These are phyloP conservation scores for Sceloporus tristichus DNA, from an alignment of 2,113 vertebrate genomes.

Conservation along the genomic window DNA sequence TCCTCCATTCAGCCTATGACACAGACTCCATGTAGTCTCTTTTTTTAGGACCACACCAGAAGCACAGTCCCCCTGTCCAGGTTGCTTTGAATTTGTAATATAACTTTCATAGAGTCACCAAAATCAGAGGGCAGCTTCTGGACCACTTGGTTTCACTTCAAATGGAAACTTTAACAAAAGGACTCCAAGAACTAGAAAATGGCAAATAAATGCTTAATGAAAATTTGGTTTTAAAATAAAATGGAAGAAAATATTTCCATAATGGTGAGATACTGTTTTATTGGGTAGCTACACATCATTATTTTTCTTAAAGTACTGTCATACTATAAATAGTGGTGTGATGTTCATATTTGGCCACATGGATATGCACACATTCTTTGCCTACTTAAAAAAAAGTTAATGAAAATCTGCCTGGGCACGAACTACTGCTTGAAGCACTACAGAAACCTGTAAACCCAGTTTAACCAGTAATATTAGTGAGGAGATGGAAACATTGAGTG, in stretches of 20 bases:
- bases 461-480: neutral
- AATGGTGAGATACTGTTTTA: neutral
- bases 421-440: neutral
- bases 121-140: constrained; percentile 1
- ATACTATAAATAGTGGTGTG: neutral
- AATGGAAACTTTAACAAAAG: neutral
- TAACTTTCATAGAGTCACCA: neutral
- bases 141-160: neutral
- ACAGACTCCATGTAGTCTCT: too few relatives aligned
- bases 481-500: neutral
- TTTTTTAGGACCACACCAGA: neutral
- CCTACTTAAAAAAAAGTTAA: neutral
- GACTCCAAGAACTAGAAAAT: neutral
- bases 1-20: neutral
- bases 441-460: constrained; percentile 29
- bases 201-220: neutral
- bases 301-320: neutral
- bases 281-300: neutral
- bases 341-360: neutral
- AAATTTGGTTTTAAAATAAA: neutral
- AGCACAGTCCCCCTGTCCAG: neutral
- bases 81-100: neutral
- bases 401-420: constrained; percentile 10
- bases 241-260: neutral
- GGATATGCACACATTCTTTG: neutral